phyloP scores from a whole-genome alignment of 2,113 vertebrate species.

The Coptodon bakossiorum region DNA sequence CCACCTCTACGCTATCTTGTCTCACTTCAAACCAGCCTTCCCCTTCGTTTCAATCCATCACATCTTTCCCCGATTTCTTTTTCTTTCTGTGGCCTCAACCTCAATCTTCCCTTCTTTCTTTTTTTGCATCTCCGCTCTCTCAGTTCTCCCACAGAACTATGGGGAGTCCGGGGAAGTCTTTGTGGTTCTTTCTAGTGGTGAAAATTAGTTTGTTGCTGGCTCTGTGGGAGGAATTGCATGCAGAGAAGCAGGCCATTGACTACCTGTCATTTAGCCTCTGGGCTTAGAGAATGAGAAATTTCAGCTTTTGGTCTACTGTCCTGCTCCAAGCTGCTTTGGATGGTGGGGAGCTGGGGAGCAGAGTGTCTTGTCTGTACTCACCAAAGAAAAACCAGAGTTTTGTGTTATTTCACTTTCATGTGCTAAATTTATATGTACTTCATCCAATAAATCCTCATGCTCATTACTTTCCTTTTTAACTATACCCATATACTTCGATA shows the following conservation, averaged over 20 bases:
- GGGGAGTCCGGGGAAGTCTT: constrained; percentile 16
- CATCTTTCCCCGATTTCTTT: constrained; percentile 22
- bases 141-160: constrained; percentile 4
- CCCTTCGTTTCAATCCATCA: constrained; percentile 47
- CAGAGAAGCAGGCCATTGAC: constrained; percentile 51
- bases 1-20: constrained; percentile 24
- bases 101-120: constrained; percentile 29
- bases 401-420: background rate
- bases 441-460: background rate
- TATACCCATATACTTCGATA: background rate
- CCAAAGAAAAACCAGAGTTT: background rate
- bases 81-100: constrained; percentile 28
- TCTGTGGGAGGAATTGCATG: constrained; percentile 13
- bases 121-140: background rate
- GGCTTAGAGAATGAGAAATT: constrained; percentile 53
- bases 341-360: background rate
- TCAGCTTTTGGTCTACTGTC: background rate
- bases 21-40: constrained; percentile 43
- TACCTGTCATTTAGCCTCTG: constrained; percentile 54
- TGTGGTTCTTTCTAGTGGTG: constrained; percentile 20
- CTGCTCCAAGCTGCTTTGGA: background rate
- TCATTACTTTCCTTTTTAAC: background rate
- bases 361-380: background rate
- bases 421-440: background rate
- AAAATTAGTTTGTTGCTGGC: constrained; percentile 46